phyloP scores from a whole-genome alignment of 2,888 invertebrate species.

The Lasioglossum leucozonium region DNA sequence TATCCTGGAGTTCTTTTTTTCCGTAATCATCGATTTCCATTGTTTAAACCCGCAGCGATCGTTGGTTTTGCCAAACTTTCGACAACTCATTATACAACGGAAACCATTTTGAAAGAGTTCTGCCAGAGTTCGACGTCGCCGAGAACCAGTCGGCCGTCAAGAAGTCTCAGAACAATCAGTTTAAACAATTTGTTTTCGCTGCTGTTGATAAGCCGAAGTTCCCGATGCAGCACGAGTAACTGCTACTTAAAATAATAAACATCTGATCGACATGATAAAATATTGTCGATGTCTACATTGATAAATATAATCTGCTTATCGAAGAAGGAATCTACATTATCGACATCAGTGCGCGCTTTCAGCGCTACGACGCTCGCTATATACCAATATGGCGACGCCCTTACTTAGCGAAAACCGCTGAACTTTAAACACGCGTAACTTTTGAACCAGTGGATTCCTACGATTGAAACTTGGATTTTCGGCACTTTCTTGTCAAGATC shows the following conservation, averaged over 20 bases:
- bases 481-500: too few relatives aligned
- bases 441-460: too few relatives aligned
- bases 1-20: background rate
- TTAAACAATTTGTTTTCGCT: background rate
- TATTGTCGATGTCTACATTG: background rate
- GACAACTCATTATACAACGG: background rate
- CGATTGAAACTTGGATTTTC: too few relatives aligned
- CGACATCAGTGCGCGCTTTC: too few relatives aligned
- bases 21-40: background rate
- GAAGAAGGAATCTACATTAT: too few relatives aligned
- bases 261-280: background rate
- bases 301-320: background rate
- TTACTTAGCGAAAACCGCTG: too few relatives aligned
- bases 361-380: too few relatives aligned
- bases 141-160: background rate
- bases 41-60: background rate
- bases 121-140: background rate
- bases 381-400: too few relatives aligned
- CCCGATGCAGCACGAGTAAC: background rate
- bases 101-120: background rate
- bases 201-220: background rate
- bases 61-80: background rate
- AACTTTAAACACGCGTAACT: too few relatives aligned
- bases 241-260: background rate
- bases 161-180: background rate